A percentile compares a stretch with the other conserved stretches of the same genome.
These are phyloP conservation scores for Laothoe populi DNA, from an alignment of 2,888 invertebrate genomes.

Conservation along the genomic window DNA sequence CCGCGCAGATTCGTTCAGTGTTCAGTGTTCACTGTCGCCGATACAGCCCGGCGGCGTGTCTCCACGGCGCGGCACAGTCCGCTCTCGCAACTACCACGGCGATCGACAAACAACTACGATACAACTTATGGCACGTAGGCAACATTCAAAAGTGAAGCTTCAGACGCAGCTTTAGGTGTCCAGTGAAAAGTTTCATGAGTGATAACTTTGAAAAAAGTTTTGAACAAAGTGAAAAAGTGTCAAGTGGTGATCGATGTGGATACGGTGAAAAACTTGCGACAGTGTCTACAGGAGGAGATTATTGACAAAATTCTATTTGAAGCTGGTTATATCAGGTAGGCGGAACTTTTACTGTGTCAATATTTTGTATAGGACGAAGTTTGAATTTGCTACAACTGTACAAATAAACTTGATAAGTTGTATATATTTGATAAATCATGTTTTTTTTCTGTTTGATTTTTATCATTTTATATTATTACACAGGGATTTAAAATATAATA, in stretches of 20 bases:
- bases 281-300: background rate
- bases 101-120: background rate
- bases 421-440: too few species aligned
- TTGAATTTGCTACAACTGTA: too few species aligned
- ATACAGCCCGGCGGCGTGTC: background rate
- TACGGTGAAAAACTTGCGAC: background rate
- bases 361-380: too few species aligned
- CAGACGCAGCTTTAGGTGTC: background rate
- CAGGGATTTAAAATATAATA: too few species aligned
- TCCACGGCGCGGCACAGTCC: background rate
- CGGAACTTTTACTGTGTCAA: background rate
- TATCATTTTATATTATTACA: too few species aligned
- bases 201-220: constrained; percentile 2
- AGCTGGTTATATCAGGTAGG: background rate
- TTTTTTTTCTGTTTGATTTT: too few species aligned
- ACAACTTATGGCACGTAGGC: background rate
- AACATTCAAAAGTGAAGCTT: background rate
- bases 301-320: too few species aligned
- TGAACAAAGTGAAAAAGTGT: constrained; percentile 3
- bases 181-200: background rate
- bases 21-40: background rate
- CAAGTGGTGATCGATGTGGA: background rate
- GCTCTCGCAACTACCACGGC: background rate
- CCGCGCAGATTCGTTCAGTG: too few species aligned
- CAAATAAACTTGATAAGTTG: too few species aligned